Evolutionary conservation across 2,113 vertebrate species (phyloP).

Genomic region (Crotalus viridis): DNA sequence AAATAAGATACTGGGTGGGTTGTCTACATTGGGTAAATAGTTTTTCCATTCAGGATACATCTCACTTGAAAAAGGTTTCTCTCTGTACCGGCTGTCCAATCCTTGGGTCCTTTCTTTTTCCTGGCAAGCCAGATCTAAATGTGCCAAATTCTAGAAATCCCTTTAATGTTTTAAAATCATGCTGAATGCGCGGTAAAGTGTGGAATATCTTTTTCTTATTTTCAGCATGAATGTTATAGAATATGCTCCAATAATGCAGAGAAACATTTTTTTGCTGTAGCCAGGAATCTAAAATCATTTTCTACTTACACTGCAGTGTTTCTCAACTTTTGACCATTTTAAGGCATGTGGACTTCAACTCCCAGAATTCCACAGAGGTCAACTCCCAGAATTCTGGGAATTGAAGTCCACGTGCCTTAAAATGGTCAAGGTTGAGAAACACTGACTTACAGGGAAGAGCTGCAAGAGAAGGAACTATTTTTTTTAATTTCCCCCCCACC

Average conservation of each 20-base stretch:
- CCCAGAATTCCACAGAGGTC: too few species aligned
- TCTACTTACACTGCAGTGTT: accelerated
- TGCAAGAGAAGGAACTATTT: background rate
- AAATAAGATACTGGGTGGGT: constrained; percentile 24
- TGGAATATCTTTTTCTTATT: constrained; percentile 1
- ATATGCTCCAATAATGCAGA: constrained; percentile 9
- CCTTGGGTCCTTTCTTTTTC: background rate
- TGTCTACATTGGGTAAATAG: background rate
- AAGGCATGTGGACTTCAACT: too few species aligned
- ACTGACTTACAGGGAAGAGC: background rate
- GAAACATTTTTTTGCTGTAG: accelerated
- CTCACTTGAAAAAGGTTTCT: background rate
- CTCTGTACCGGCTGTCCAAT: constrained; percentile 6
- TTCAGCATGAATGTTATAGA: constrained; percentile 1
- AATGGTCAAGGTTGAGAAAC: too few species aligned
- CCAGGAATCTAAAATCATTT: constrained; percentile 4
- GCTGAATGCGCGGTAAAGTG: accelerated
- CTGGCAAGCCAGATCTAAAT: constrained; percentile 28
- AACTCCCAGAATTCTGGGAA: too few species aligned
- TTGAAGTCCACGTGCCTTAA: too few species aligned
- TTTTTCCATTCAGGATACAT: background rate
- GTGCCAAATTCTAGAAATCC: constrained; percentile 44
- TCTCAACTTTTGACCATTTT: too few species aligned
- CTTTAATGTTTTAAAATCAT: background rate
- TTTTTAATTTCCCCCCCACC: background rate